These are phyloP conservation scores for Acropora tenuis DNA, from an alignment of 64 coral and sea anemone species.

Conservation along the genomic window DNA sequence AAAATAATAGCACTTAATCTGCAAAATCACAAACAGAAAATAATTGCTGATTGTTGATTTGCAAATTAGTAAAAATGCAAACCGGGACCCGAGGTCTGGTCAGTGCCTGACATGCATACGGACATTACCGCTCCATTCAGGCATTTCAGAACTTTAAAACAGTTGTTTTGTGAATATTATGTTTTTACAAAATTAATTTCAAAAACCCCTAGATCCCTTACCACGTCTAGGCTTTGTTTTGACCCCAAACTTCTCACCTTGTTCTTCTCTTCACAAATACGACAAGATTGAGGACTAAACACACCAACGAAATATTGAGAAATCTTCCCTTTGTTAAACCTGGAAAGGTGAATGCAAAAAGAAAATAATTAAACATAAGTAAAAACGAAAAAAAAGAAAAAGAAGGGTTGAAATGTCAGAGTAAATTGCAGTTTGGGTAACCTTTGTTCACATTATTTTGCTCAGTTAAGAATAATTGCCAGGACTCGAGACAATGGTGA, in stretches of 20 bases:
- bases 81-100: neutral
- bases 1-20: slow-evolving; percentile 32
- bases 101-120: no score
- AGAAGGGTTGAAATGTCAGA: neutral
- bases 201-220: no score
- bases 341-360: neutral
- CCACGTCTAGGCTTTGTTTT: no score
- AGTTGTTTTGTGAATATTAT: no score
- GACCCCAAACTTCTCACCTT: neutral
- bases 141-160: no score
- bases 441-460: no score
- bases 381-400: neutral
- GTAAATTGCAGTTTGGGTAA: neutral
- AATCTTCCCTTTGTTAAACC: slow-evolving; percentile 17
- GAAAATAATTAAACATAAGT: neutral
- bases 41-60: neutral
- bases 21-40: neutral
- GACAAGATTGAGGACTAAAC: slow-evolving; percentile 3
- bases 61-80: neutral
- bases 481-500: no score
- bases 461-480: no score
- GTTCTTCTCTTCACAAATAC: slow-evolving; percentile 43
- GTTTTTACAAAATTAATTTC: no score
- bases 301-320: neutral
- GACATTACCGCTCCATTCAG: no score